These are phyloP conservation scores for Anarhynchus alexandrinus DNA, from an alignment of 2,113 vertebrate genomes.

Conservation along the genomic window DNA sequence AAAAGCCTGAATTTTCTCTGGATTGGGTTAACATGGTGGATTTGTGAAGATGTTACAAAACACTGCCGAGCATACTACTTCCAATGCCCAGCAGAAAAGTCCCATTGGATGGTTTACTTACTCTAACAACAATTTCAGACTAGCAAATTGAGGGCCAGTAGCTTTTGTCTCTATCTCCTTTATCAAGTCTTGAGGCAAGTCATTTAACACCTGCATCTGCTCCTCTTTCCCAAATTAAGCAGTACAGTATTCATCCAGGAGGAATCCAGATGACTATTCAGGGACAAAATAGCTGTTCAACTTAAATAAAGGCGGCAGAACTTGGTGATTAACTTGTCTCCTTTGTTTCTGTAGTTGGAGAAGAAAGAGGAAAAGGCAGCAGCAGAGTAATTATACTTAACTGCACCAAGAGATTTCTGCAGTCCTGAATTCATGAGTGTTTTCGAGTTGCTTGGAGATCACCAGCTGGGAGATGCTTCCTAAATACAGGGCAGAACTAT, in stretches of 20 bases:
- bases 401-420: background rate
- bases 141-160: background rate
- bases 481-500: background rate
- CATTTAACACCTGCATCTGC: background rate
- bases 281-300: background rate
- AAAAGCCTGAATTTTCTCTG: background rate
- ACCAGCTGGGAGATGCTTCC: background rate
- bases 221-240: background rate
- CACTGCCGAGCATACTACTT: accelerated
- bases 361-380: background rate
- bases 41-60: background rate
- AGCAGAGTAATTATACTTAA: background rate
- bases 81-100: background rate
- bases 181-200: background rate
- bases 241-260: background rate
- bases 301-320: constrained; percentile 11
- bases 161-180: background rate
- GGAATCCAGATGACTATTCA: background rate
- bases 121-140: background rate
- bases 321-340: constrained; percentile 18
- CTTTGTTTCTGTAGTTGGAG: background rate
- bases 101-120: background rate
- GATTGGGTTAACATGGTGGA: background rate
- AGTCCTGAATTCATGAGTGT: background rate
- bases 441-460: background rate